Conservation (phyloP, 1,140 invertebrate species). For the Drosophila micromelanica region DNA sequence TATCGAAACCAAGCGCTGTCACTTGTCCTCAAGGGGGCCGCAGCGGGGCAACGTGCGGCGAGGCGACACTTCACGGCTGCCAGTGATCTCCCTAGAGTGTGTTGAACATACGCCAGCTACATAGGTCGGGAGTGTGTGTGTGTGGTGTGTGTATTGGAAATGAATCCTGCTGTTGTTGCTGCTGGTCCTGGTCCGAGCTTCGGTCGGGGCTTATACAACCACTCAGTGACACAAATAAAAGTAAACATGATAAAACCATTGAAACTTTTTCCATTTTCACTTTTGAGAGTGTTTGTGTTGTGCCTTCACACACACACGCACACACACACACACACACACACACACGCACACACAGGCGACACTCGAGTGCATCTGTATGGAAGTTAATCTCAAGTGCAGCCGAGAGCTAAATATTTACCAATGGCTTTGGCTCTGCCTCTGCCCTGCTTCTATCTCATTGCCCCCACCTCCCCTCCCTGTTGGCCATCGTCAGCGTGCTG, state of each 20-base stretch:
- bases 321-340: slow-evolving; percentile 9
- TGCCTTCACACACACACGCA: slow-evolving; percentile 47
- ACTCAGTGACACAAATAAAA: slow-evolving; percentile 83
- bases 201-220: slow-evolving; percentile 70
- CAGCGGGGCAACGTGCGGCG: not conserved
- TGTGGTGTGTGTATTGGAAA: slow-evolving; percentile 34
- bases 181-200: slow-evolving; percentile 33
- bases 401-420: slow-evolving; percentile 80
- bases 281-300: slow-evolving; percentile 82
- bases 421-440: slow-evolving; percentile 38
- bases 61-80: slow-evolving; percentile 67
- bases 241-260: slow-evolving; percentile 83
- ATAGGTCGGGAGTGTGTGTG: slow-evolving; percentile 25
- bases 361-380: slow-evolving; percentile 49
- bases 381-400: slow-evolving; percentile 80
- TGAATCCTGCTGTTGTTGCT: slow-evolving; percentile 1
- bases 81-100: slow-evolving; percentile 78
- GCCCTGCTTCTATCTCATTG: slow-evolving; percentile 21
- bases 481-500: slow-evolving; percentile 16
- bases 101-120: slow-evolving; percentile 68
- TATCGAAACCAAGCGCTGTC: slow-evolving; percentile 50
- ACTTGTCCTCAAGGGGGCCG: slow-evolving; percentile 21
- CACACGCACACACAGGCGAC: slow-evolving; percentile 13
- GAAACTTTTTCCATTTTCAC: slow-evolving; percentile 83
- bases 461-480: not conserved